phyloP scores from a whole-genome alignment of 2,888 invertebrate species.

The Aspidiotus destructor region DNA sequence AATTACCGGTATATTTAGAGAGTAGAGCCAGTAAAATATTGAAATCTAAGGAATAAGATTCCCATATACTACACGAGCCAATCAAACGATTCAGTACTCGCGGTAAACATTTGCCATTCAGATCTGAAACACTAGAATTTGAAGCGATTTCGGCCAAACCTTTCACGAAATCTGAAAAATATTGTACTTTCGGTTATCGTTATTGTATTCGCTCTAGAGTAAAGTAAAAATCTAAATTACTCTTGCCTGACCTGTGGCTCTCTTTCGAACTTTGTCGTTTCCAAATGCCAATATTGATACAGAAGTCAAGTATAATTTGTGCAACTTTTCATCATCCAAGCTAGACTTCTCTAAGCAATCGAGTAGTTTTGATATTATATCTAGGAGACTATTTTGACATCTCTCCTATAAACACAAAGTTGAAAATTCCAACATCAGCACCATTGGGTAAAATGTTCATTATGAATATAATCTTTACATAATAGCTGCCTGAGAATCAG shows the following conservation, averaged over 20 bases:
- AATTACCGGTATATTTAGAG: constrained; percentile 7
- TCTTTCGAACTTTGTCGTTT: constrained; percentile 1
- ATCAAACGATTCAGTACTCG: constrained; percentile 2
- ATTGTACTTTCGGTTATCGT: not conserved
- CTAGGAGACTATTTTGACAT: constrained; percentile 2
- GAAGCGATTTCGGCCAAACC: not conserved
- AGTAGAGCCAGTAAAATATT: constrained; percentile 9
- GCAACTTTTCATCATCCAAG: not conserved
- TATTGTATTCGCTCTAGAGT: not conserved
- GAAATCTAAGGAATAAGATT: constrained; percentile 14
- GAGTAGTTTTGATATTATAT: constrained; percentile 16
- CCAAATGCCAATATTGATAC: constrained; percentile 5
- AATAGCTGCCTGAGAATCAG: not conserved
- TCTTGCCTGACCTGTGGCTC: not conserved
- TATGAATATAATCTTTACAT: not conserved
- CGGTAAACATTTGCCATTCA: constrained; percentile 1
- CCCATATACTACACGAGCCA: constrained; percentile 14
- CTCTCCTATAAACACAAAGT: not conserved
- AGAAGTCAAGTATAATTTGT: constrained; percentile 10
- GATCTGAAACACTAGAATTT: not conserved
- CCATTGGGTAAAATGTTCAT: not conserved
- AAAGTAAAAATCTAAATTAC: not conserved
- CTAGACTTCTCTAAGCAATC: not conserved
- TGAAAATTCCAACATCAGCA: not conserved
- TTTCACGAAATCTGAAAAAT: constrained; percentile 10